Evolutionary conservation across 2,888 invertebrate genomes (phyloP), one percentile per base, ranked within the genome.

Genomic region (Temnothorax unifasciatus): DNA sequence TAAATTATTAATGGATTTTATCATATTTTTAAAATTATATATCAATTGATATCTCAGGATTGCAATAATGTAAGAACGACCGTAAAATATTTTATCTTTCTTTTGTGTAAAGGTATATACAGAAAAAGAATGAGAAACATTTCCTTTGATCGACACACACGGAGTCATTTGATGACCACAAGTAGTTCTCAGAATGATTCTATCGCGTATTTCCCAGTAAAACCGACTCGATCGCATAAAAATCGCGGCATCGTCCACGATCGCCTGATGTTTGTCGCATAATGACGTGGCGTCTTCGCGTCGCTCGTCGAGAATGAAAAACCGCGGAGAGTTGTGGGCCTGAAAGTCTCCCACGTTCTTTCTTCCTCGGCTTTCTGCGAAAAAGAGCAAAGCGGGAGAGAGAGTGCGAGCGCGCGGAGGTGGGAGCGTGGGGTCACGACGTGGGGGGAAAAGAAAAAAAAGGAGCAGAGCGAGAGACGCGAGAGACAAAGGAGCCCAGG

Each of bases 401-500:
- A 38, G 68, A 44, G 18, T 21, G 52, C 52, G 63, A n/a, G 57
- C 11, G 38, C 25, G 38, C 25, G 50, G 79, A 52, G 85, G 75
- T 77, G 83, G 63, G 74, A 61, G 57, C 25, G 52, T 38, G 57
- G 63, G 47, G 57, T 41, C 69, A 69, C 47, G 66, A 11, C 15
- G 47, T 25, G 59, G n/a, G 63, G 41, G 50, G 41, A 61, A 82
- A 79, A 76, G 44, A 47, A 34, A 47, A 47, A 77, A 81, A 81
- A 79, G 21, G 61, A 68, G 68, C 57, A 21, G 34, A n/a, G 50
- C 61, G 64, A 57, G 81, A 81, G 76, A 77, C 81, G 83, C 59
- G 61, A 68, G 76, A 77, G 81, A 77, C 77, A 88, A 84, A 87
- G 75, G 74, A 85, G 81, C 47, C 59, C 47, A 54, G 50, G 54